These are phyloP conservation scores for Melipona beecheii DNA, from an alignment of 2,888 invertebrate species.

Conservation along the genomic window DNA sequence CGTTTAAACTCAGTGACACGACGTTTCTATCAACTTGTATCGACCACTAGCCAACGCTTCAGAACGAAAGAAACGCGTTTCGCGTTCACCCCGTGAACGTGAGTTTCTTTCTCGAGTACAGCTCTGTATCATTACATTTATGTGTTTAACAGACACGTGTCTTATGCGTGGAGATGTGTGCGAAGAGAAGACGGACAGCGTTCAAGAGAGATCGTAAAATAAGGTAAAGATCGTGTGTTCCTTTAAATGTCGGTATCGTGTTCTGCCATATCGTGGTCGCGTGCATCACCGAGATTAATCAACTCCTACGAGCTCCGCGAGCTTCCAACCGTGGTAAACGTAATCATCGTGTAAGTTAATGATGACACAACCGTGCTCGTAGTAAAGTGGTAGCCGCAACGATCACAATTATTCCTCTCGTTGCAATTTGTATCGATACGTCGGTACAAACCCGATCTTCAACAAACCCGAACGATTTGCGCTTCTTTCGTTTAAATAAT, in stretches of 20 bases:
- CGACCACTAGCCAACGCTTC: not conserved
- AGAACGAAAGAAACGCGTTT: not conserved
- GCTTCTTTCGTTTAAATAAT: not conserved
- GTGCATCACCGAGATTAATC: constrained; percentile 55
- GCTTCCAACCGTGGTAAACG: constrained; percentile 46
- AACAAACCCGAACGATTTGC: not conserved
- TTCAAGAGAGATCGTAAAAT: constrained; percentile 14
- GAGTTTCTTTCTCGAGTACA: not conserved
- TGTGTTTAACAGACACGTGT: not conserved
- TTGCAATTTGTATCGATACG: not conserved
- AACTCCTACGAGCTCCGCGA: constrained; percentile 41
- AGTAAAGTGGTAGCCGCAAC: constrained; percentile 21
- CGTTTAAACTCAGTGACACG: not conserved
- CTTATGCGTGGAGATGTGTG: not conserved
- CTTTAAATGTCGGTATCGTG: constrained; percentile 51
- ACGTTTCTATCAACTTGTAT: not conserved
- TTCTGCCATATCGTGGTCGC: constrained; percentile 38
- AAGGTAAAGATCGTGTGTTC: constrained; percentile 34
- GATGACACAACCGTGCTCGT: constrained; percentile 40
- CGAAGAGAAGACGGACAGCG: not conserved
- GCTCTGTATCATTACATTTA: not conserved
- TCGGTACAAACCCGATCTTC: not conserved
- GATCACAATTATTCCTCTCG: constrained; percentile 5
- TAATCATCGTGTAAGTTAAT: constrained; percentile 45
- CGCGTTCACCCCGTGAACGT: not conserved